phyloP scores from a whole-genome alignment of 2,888 invertebrate species.

The Pasiphila rectangulata region DNA sequence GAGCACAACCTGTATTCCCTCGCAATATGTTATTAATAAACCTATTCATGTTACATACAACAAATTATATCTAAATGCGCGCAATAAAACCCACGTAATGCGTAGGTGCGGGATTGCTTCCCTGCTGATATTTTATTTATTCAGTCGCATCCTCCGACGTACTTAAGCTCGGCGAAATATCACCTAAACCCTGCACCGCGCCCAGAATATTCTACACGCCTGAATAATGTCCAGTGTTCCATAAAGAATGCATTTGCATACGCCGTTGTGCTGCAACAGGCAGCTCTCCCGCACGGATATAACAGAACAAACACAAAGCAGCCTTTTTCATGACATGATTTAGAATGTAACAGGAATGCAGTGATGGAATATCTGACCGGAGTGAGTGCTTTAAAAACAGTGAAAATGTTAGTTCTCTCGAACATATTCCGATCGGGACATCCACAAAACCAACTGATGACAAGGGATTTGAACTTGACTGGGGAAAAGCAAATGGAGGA shows the following conservation, averaged over 20 bases:
- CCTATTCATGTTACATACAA: conserved; percentile 29
- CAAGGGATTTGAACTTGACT: conserved; percentile 48
- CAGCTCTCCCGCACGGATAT: conserved; percentile 41
- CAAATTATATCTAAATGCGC: conserved; percentile 30
- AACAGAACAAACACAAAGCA: conserved; percentile 60
- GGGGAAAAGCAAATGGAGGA: conserved; percentile 48
- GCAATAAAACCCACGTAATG: conserved; percentile 35
- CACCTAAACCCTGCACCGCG: conserved; percentile 48
- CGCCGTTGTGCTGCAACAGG: conserved; percentile 50
- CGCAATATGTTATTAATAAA: conserved; percentile 33
- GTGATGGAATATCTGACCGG: conserved; percentile 77
- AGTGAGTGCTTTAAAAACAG: conserved; percentile 67
- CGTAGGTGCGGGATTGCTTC: conserved; percentile 45
- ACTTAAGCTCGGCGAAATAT: conserved; percentile 50
- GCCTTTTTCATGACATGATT: conserved; percentile 42
- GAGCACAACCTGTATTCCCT: conserved; percentile 32
- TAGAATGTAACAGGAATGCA: conserved; percentile 72
- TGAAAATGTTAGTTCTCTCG: conserved; percentile 77
- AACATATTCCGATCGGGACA: conserved; percentile 72
- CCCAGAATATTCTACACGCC: conserved; percentile 61
- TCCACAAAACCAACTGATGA: conserved; percentile 58
- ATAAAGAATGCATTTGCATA: conserved; percentile 67
- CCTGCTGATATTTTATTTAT: conserved; percentile 59
- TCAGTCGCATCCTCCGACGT: conserved; percentile 48
- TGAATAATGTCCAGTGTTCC: conserved; percentile 63